These are phyloP conservation scores for Siderastrea siderea DNA, from an alignment of 92 coral and sea anemone species.

Conservation along the genomic window DNA sequence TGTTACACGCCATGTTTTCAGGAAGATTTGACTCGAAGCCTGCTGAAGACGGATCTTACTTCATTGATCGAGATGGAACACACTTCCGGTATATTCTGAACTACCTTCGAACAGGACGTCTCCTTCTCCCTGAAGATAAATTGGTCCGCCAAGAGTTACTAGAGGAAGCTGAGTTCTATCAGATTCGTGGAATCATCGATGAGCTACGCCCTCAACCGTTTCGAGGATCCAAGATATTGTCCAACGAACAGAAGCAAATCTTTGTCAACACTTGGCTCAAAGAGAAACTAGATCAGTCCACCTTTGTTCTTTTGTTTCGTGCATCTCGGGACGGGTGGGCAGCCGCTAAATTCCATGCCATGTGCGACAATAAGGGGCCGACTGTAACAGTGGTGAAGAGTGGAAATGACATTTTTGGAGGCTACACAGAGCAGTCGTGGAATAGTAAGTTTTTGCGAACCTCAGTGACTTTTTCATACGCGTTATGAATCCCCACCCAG, in stretches of 20 bases:
- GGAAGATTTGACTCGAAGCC: constrained; percentile 71
- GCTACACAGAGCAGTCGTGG: constrained; percentile 56
- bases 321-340: constrained; percentile 66
- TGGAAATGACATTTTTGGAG: constrained; percentile 58
- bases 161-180: constrained; percentile 83
- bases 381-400: constrained; percentile 60
- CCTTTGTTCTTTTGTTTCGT: constrained; percentile 38
- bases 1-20: constrained; percentile 28
- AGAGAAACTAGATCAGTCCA: neutral
- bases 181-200: constrained; percentile 73
- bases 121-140: constrained; percentile 67
- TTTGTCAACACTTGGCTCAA: constrained; percentile 4
- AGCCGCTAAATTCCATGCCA: constrained; percentile 29
- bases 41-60: constrained; percentile 77
- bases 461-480: too few relatives aligned
- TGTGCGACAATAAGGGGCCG: constrained; percentile 52
- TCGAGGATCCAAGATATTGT: constrained; percentile 41
- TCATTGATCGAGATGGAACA: constrained; percentile 86
- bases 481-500: too few relatives aligned
- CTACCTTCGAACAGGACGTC: constrained; percentile 75
- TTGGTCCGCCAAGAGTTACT: constrained; percentile 56
- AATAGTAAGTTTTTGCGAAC: constrained; percentile 37
- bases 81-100: constrained; percentile 76
- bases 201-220: constrained; percentile 36
- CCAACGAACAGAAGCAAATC: constrained; percentile 33